Base-by-base conservation (phyloP, 2,888 invertebrate genomes). In the Polydesmus complanatus region DNA sequence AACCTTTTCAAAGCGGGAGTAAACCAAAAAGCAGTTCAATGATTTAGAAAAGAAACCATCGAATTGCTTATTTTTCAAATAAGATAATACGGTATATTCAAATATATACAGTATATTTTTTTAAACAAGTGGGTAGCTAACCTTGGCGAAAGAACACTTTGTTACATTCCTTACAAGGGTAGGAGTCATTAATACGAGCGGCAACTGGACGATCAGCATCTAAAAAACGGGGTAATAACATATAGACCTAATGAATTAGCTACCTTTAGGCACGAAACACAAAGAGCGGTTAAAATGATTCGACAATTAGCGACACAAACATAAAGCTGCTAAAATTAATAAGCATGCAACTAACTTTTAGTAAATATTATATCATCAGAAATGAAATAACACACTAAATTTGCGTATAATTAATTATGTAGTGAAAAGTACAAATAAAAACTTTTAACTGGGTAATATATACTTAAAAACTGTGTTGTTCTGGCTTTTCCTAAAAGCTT, bases 71-170 rank as follows among this genome's bases (percentile, higher is more conserved):
- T 8, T 37, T 37, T 5, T 37, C 14, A 37, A 37, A 14, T 37
- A 14, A 37, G 37, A 8, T 37, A 8, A 37, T 14, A 37, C 14
- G 37, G 14, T n/a, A n/a, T n/a, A n/a, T n/a, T n/a, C n/a, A n/a
- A n/a, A n/a, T n/a, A n/a, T n/a, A n/a, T n/a, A n/a, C n/a, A n/a
- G n/a, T n/a, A n/a, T n/a, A n/a, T n/a, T n/a, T n/a, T n/a, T n/a
- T n/a, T n/a, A 57, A 57, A 49, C 56, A 57, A 57, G 37, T 48
- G 37, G 25, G 51, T 26, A 14, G 58, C 67, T 67, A 66, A 72
- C 72, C 73, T 69, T 71, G 71, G 67, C 73, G 68, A 62, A 71
- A 70, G 56, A 66, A 66, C 53, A 64, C 65, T 60, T 66, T 66
- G 60, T 66, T 65, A 58, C 66, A 66, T 63, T 66, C 65, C 27